phyloP scores from a whole-genome alignment of 2,113 vertebrate species.

The Sinocyclocheilus rhinocerous region DNA sequence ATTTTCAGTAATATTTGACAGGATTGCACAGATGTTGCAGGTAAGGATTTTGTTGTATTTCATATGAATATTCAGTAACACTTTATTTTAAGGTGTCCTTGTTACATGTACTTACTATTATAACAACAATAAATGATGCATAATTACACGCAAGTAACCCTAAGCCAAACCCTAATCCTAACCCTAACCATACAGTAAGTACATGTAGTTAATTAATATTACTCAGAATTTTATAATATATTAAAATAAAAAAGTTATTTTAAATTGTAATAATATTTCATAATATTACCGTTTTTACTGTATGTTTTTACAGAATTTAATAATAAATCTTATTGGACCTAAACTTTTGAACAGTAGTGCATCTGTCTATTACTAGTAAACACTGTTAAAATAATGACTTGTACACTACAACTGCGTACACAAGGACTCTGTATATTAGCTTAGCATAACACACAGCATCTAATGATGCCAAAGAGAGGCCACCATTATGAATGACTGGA shows the following conservation, averaged over 20 bases:
- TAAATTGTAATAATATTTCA: background rate
- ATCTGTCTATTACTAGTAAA: background rate
- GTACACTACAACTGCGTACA: background rate
- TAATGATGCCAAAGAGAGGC: constrained; percentile 14
- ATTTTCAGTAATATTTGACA: background rate
- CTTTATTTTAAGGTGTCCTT: too few relatives aligned
- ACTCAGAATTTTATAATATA: too few relatives aligned
- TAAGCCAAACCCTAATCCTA: too few relatives aligned
- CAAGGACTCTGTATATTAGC: background rate
- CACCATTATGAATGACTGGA: constrained; percentile 16
- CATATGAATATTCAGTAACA: background rate
- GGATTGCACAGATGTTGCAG: background rate
- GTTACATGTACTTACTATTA: too few relatives aligned
- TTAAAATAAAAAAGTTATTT: too few relatives aligned
- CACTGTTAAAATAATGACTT: background rate
- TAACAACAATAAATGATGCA: too few relatives aligned
- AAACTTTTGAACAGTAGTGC: background rate
- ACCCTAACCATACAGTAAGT: too few relatives aligned
- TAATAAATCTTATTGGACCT: background rate
- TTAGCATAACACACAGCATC: background rate
- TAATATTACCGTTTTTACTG: too few relatives aligned
- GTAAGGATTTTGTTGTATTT: background rate
- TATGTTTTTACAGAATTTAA: background rate
- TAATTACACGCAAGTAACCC: too few relatives aligned
- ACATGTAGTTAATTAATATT: too few relatives aligned